Evolutionary conservation across 1,140 invertebrate species (phyloP), one percentile per base, ranked within the genome.

Genomic region (Drosophila tsacasi): DNA sequence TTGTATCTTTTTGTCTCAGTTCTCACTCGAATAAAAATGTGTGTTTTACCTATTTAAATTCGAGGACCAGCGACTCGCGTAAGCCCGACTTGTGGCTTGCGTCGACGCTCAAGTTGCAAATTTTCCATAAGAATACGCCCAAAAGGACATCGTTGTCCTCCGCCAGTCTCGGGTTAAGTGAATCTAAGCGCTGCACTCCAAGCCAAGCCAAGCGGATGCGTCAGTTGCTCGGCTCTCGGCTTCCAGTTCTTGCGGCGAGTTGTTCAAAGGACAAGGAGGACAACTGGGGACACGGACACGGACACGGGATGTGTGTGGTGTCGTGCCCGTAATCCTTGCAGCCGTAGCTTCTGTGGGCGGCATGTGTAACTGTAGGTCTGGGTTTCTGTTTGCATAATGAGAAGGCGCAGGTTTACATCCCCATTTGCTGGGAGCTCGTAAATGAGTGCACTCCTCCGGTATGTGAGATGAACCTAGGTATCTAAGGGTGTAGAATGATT

Each of bases 141-240:
- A 75, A 75, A 75, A 75, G 72, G 69, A 75, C 72, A 75, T 75
- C 72, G 72, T 74, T 62, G 72, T 63, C 47, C 68, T 75, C 32
- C 30, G 69, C 52, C 52, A 59, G 59, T 54, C 76, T 49, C 65
- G 44, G 57, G 57, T 65, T 76, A 72, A 81, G 79, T 81, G 79
- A 77, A 81, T 81, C 73, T 81, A 59, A 81, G 79, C 79, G 60
- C 55, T 67, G 66, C 79, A 81, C 79, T 81, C 69, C n/a, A 76
- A 32, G 62, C 35, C 65, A 66, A 81, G 73, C 72, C 60, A 81
- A 63, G 47, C 79, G 65, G 79, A 66, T 75, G 79, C 79, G 46
- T 66, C 49, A 71, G 67, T 63, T 59, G 27, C 63, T 76, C 23
- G 27, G 58, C 13, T 65, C 58, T 65, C 57, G 39, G 57, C 27